Evolutionary conservation across 2,113 vertebrate genomes (phyloP).

Genomic region (Mormyrus lacerda): DNA sequence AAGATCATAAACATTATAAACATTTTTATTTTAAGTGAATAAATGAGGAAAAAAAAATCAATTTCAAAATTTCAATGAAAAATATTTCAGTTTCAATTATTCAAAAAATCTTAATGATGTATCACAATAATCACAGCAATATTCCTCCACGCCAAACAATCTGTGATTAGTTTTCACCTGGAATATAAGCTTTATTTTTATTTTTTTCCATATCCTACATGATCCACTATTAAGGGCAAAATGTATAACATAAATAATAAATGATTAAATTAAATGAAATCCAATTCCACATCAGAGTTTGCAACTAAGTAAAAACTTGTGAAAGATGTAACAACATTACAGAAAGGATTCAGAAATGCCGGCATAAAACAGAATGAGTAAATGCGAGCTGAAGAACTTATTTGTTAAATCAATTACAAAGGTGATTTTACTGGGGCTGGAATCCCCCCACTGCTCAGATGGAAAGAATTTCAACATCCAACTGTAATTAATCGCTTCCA

Average conservation of each 20-base stretch:
- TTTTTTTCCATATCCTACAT: neutral
- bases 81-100: neutral
- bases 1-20: neutral
- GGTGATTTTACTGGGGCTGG: no score
- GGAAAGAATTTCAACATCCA: no score
- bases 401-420: no score
- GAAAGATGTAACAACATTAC: no score
- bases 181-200: neutral
- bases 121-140: neutral
- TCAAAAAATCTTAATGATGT: neutral
- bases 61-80: neutral
- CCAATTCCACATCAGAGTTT: neutral
- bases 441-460: no score
- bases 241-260: neutral
- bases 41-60: no score
- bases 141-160: neutral
- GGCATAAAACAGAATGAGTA: no score
- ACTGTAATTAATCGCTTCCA: no score
- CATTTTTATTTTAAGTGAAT: neutral
- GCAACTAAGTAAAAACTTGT: no score
- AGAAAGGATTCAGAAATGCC: no score
- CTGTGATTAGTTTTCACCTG: neutral
- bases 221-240: neutral
- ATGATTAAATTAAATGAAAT: neutral
- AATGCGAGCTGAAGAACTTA: no score